Base-by-base conservation (phyloP, 2,113 vertebrate species). In the Chaenogobius annularis region DNA sequence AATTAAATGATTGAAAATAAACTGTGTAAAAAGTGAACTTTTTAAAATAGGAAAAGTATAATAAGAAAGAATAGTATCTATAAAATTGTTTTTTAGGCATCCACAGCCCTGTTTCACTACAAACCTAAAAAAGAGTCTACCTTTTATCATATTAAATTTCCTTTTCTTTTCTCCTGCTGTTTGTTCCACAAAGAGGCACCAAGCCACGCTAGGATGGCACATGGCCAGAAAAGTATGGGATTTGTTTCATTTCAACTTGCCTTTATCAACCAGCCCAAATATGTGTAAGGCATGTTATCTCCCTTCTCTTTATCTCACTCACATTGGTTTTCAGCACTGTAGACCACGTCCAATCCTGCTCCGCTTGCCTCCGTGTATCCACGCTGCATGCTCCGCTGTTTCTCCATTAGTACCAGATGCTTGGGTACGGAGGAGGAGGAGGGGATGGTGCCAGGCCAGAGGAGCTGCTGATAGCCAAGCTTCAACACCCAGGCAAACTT, bases 321-420 rank as follows among this genome's bases (percentile, higher is more conserved):
- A 17, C 20, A 23, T n/a, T 19, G 12, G 35, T 74, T 22, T 73
- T 46, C 56, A 72, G 23, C 63, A 70, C 47, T 22, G 10, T 23
- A 5, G 48, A 59, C 68, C 63, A 50, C 48, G 61, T 66, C 20
- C 64, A 66, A 66, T 46, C 64, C n/a, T 22, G 23, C 63, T 15
- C 64, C 14, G n/a, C 64, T 66, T 23, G 40, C 22, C 61, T 23
- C 46, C 61, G 40, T 79, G 63, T 44, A 10, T 69, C 69, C 52
- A 0, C 54, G 26, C 43, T n/a, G 55, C 22, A 46, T 64, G 31
- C 66, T 79, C 75, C 10, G 64, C 37, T 37, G 1, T 69, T 54
- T 80, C 71, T 70, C 14, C 44, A 70, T 79, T 78, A 80, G 79
- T 75, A 68, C 69, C 82, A 85, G 72, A 85, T 82, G 83, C 71